Evolutionary conservation across 2,113 vertebrate species (phyloP).

Genomic region (Epinephelus moara): DNA sequence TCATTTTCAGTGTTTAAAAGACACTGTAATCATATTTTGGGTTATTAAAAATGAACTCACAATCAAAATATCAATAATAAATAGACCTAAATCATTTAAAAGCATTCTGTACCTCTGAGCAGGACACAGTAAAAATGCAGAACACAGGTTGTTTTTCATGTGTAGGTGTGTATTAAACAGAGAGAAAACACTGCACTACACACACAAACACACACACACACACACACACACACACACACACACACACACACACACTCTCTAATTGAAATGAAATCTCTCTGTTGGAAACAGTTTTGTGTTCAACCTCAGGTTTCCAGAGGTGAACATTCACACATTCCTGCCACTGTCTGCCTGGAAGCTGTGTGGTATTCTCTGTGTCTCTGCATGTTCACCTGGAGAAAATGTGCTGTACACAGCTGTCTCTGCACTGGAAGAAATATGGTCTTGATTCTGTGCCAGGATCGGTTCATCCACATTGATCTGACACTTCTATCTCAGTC

Average conservation of each 20-base stretch:
- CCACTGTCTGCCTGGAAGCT: constrained; percentile 11
- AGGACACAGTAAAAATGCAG: too few relatives aligned
- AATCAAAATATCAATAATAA: too few relatives aligned
- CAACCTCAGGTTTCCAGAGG: constrained; percentile 1
- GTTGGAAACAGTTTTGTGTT: neutral
- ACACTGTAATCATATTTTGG: too few relatives aligned
- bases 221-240: too few relatives aligned
- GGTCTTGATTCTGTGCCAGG: constrained; percentile 16
- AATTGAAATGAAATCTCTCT: neutral
- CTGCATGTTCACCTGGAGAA: constrained; percentile 57
- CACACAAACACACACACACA: too few relatives aligned
- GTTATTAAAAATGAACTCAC: too few relatives aligned
- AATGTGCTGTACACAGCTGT: neutral
- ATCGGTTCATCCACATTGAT: neutral
- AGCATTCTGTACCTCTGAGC: too few relatives aligned
- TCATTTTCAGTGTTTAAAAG: too few relatives aligned
- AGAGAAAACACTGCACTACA: too few relatives aligned
- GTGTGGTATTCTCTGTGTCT: constrained; percentile 60
- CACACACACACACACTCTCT: neutral
- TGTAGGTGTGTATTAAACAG: too few relatives aligned
- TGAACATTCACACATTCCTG: constrained; percentile 41
- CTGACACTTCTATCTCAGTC: neutral
- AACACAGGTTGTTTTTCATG: too few relatives aligned
- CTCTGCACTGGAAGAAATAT: neutral
- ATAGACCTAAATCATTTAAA: too few relatives aligned